A percentile compares a stretch with the other conserved stretches of the same genome.
phyloP scores from a whole-genome alignment of 2,888 invertebrate species.

The Tipula vernalis region DNA sequence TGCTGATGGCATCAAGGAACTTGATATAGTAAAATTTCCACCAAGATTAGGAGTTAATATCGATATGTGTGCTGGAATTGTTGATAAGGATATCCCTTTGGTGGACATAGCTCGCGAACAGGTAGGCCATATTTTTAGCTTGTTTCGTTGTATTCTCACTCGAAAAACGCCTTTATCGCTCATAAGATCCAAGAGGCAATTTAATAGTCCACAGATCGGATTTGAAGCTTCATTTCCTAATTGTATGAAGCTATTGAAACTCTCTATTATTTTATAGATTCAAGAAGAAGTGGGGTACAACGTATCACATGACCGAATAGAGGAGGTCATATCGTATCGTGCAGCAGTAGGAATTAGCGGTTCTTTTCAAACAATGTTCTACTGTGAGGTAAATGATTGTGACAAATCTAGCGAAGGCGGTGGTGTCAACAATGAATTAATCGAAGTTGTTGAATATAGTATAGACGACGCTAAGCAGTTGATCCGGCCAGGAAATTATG shows the following conservation, averaged over 20 bases:
- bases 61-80: slow-evolving; percentile 90
- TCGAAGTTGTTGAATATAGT: slow-evolving; percentile 78
- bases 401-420: slow-evolving; percentile 66
- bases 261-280: background rate
- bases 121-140: too few species aligned
- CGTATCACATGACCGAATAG: slow-evolving; percentile 51
- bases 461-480: slow-evolving; percentile 52
- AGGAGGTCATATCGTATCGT: slow-evolving; percentile 56
- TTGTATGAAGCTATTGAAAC: background rate
- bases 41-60: slow-evolving; percentile 63
- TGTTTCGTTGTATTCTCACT: too few species aligned
- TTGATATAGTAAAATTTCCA: slow-evolving; percentile 55
- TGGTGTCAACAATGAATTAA: slow-evolving; percentile 76
- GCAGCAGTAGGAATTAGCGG: slow-evolving; percentile 69
- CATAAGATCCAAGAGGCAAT: too few species aligned
- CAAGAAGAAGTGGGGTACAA: slow-evolving; percentile 92
- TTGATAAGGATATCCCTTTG: slow-evolving; percentile 66
- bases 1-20: slow-evolving; percentile 39
- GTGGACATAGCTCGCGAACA: slow-evolving; percentile 77
- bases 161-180: too few species aligned
- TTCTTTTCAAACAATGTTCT: slow-evolving; percentile 68
- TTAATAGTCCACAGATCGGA: too few species aligned
- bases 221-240: too few species aligned
- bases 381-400: slow-evolving; percentile 77
- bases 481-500: slow-evolving; percentile 43